Conservation (phyloP, 2,113 vertebrate species). For the Spheniscus mendiculus region DNA sequence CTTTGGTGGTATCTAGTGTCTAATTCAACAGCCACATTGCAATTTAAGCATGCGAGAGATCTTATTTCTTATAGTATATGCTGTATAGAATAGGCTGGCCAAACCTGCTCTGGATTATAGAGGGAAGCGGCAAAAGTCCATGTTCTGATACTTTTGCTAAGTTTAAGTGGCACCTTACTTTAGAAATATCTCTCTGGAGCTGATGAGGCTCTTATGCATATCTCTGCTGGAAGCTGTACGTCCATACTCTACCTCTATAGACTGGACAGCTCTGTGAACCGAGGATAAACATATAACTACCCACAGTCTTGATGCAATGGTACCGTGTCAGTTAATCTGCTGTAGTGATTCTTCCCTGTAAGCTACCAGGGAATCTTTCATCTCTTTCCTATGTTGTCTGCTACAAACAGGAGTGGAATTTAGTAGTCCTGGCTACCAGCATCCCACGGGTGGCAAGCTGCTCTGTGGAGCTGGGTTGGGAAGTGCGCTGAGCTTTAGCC, state of each 20-base stretch:
- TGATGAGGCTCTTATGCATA: accelerated
- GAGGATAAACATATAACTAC: neutral
- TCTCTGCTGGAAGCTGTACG: neutral
- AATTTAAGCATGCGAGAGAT: neutral
- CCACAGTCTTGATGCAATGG: neutral
- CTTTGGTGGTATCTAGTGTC: neutral
- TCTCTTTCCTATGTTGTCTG: neutral
- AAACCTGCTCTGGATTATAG: neutral
- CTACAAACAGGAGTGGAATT: neutral
- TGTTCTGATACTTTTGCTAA: neutral
- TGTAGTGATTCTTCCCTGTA: neutral
- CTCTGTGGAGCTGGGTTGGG: neutral
- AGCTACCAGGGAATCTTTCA: neutral
- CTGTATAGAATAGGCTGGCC: neutral
- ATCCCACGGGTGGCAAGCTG: neutral
- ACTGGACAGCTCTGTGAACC: neutral
- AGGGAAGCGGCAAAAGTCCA: neutral
- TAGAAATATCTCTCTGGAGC: neutral
- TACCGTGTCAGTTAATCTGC: neutral
- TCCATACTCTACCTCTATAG: accelerated
- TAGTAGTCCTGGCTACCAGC: neutral
- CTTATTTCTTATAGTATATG: neutral
- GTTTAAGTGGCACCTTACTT: neutral
- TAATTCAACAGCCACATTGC: neutral
- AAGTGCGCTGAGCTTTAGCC: neutral